Evolutionary conservation across 2,113 vertebrate genomes (phyloP), one percentile per base, ranked within the genome.

Genomic region (Ciconia maguari): DNA sequence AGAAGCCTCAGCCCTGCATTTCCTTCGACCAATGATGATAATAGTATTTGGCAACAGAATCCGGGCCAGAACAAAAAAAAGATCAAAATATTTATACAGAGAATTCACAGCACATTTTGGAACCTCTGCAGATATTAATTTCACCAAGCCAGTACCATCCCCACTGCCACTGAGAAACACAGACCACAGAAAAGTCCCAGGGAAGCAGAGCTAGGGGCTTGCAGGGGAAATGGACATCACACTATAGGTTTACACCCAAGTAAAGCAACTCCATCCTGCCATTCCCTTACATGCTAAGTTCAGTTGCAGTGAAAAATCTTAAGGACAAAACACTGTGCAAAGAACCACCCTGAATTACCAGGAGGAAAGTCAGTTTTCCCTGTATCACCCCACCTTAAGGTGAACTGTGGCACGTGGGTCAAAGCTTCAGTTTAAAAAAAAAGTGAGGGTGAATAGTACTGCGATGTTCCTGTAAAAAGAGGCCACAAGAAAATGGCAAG

Each of bases 41-140:
- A 83, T 32, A 92, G 58, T 17, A 87, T 87, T 75, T 93, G 69
- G 91, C 90, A 96, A 95, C 49, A 93, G 41, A 54, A 90, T 49
- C 25, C 54, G n/a, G 12, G 83, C 70, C 69, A 90, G 46, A 78
- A 95, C 55, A 84, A 89, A 93, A 94, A 88, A 82, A 94, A 84
- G 82, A 74, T 57, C 49, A 61, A 87, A 90, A 49, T 87, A 22
- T 91, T 95, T 94, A 90, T 13, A 62, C 0, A 85, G 70, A 80
- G 44, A 83, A 87, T 54, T 58, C 29, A 32, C 16, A 77, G 49
- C 38, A 42, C 15, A 52, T 83, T 93, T 76, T 83, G 34, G 78
- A 90, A 79, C 36, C 41, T 88, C 75, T 77, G 62, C 27, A 94
- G 64, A 80, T 69, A 57, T 0, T 25, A 55, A 55, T 60, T 87